These are phyloP conservation scores for Microctonus hyperodae DNA, from an alignment of 2,888 invertebrate species.

Conservation along the genomic window DNA sequence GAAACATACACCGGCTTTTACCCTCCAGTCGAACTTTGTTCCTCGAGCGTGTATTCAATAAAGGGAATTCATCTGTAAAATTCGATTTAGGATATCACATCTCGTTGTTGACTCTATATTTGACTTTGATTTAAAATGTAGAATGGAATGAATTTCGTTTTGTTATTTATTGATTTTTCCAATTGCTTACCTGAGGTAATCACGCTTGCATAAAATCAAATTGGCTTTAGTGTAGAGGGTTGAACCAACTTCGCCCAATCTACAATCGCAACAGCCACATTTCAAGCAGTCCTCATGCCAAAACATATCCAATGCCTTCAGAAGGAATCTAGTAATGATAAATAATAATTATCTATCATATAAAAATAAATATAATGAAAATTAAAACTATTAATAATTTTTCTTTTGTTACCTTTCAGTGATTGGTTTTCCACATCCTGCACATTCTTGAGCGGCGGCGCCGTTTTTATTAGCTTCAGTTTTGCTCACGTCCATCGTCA, in stretches of 20 bases:
- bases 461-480: constrained; percentile 58
- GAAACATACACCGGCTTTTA: background rate
- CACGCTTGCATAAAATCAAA: constrained; percentile 88
- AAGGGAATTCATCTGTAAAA: constrained; percentile 62
- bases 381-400: no score
- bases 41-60: constrained; percentile 56
- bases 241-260: constrained; percentile 92
- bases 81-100: constrained; percentile 53
- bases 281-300: constrained; percentile 96
- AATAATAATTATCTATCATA: background rate
- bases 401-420: constrained; percentile 71
- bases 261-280: constrained; percentile 90
- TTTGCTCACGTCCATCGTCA: constrained; percentile 62
- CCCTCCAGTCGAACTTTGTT: constrained; percentile 40
- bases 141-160: constrained; percentile 19
- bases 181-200: constrained; percentile 82
- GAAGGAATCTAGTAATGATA: constrained; percentile 65
- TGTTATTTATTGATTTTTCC: constrained; percentile 18
- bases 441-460: constrained; percentile 72
- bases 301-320: constrained; percentile 86
- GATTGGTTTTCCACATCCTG: constrained; percentile 86
- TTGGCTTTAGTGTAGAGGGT: constrained; percentile 91
- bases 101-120: constrained; percentile 15
- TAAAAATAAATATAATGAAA: background rate
- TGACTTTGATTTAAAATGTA: constrained; percentile 15